Evolutionary conservation across 2,113 vertebrate species (phyloP).

Genomic region (Thunnus thynnus): DNA sequence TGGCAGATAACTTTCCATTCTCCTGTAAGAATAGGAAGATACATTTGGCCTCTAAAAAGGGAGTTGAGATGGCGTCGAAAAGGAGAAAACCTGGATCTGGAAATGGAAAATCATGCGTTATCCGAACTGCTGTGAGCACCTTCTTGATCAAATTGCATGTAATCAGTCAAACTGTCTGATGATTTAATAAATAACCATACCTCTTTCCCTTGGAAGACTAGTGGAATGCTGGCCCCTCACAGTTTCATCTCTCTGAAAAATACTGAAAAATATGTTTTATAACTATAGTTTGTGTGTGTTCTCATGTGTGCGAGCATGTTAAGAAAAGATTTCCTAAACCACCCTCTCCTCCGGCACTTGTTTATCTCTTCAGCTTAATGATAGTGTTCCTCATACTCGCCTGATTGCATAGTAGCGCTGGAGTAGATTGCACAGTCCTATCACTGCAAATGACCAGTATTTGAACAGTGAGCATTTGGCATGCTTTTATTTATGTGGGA

Average conservation of each 20-base stretch:
- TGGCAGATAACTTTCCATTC: constrained; percentile 9
- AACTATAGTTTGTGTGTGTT: constrained; percentile 57
- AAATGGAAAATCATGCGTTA: neutral
- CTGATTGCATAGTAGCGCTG: constrained; percentile 74
- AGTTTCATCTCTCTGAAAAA: constrained; percentile 15
- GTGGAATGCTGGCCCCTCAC: neutral
- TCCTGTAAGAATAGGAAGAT: neutral
- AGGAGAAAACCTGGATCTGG: neutral
- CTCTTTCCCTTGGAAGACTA: constrained; percentile 4
- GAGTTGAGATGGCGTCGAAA: neutral
- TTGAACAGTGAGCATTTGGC: constrained; percentile 68
- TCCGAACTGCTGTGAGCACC: neutral
- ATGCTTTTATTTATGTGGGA: constrained; percentile 69
- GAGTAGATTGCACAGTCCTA: constrained; percentile 67
- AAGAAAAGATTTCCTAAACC: constrained; percentile 76
- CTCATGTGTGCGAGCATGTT: constrained; percentile 56
- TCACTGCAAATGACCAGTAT: constrained; percentile 75
- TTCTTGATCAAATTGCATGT: neutral
- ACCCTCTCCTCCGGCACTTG: constrained; percentile 67
- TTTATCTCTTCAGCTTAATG: constrained; percentile 80
- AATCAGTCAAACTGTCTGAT: neutral
- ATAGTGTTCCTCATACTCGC: constrained; percentile 67
- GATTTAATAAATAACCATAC: neutral
- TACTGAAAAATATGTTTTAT: neutral
- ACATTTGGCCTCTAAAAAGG: neutral